Evolutionary conservation across 2,113 vertebrate species (phyloP), one percentile per base, ranked within the genome.

Genomic region (Calyptommatus sinebrachiatus): DNA sequence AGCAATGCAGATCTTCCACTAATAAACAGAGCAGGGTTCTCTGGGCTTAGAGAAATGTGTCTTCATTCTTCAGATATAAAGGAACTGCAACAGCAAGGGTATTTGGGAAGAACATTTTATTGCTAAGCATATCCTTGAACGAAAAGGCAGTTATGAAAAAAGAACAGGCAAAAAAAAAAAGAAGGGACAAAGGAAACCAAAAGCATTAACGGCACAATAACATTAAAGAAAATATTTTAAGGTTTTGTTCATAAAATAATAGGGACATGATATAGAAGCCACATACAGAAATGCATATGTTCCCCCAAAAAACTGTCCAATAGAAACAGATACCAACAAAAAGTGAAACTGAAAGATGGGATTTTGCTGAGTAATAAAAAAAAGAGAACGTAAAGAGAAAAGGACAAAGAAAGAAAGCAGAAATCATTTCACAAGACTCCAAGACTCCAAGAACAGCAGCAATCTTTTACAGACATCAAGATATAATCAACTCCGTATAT

Each of bases 31-130:
- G 53, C 53, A 57, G 53, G 20, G 68, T 61, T 74, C 68, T 21
- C 24, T 82, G 75, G 73, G 78, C 83, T 41, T 83, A 67, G 24
- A 79, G 29, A 28, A 81, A 45, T 63, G 81, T 80, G 35, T 57
- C 45, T 82, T 48, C 71, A 90, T 21, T 71, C 21, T 87, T 80
- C 7, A 6, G 82, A 93, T 93, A 93, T 88, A 92, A 94, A 92
- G 89, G 88, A 21, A 1, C 88, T 90, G 84, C 81, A 89, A 94
- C 89, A 92, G 86, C 88, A 91, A 92, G 92, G 91, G 53, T 83
- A 76, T 96, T 97, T 96, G 96, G 96, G 96, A 97, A 97, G 96
- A 97, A 97, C 95, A 96, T 97, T 98, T 98, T 98, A 97, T 98
- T 97, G 97, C 96, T 97, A 97, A 97, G 97, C 96, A 97, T 96